Evolutionary conservation across 2,113 vertebrate species (phyloP), one percentile per base, ranked within the genome.

Genomic region (Cheilinus undulatus): DNA sequence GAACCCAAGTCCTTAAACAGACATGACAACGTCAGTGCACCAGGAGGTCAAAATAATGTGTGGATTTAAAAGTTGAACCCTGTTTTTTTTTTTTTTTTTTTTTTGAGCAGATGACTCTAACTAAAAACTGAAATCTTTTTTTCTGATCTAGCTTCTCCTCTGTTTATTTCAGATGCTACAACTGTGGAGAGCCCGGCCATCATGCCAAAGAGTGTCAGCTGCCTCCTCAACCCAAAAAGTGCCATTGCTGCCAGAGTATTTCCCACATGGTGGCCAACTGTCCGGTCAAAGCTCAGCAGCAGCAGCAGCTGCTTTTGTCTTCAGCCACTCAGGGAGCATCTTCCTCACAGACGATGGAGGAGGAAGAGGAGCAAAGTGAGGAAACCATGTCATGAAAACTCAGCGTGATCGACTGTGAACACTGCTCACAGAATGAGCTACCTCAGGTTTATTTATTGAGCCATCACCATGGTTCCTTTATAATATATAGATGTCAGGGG

Each of bases 141-240:
- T 56, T 32, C 30, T 30, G n/a, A n/a, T n/a, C n/a, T n/a, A 26
- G 5, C 0, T 3, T 66, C 14, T 14, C 49, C 11, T 56, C 50
- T 69, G 61, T 38, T 63, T 13, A 43, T 54, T 73, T 1, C 59
- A 97, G 96, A 87, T 98, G 96, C 91, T 97, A 96, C 91, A 97
- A 97, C 91, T 98, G 96, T 36, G 96, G 95, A 12, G 95, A 91
- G 34, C 88, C 96, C 36, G 95, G 97, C 84, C 96, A 97, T 62
- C 97, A 97, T 24, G 96, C 96, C 90, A 97, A 98, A 90, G 95
- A 97, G 86, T 97, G 97, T 90, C 96, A 96, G 87, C 93, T 97
- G 28, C 96, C 96, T 0, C 96, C 96, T 1, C 96, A 97, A 90
- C 96, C 96, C 48, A 98, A 96, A 93, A 97, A 95, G 88, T 97